Evolutionary conservation across 2,888 invertebrate genomes (phyloP).

Genomic region (Drosophila pullipes): DNA sequence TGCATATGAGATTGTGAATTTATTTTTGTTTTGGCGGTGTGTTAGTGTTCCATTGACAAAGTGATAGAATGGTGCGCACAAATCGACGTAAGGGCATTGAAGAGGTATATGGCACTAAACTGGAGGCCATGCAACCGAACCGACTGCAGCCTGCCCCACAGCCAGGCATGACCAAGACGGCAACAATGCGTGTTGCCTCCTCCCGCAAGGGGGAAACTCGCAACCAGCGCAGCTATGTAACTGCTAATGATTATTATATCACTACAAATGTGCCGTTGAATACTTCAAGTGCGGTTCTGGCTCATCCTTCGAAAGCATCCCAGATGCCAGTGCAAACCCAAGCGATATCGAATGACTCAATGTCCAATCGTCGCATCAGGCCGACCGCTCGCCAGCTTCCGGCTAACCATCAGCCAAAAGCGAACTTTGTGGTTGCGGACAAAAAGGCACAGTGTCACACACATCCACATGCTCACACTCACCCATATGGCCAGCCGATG

Average conservation of each 20-base stretch:
- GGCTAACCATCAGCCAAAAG: constrained; percentile 34
- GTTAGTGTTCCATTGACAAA: constrained; percentile 15
- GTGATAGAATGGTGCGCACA: constrained; percentile 76
- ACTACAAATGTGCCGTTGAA: constrained; percentile 67
- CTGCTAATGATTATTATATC: constrained; percentile 71
- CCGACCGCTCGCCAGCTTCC: constrained; percentile 44
- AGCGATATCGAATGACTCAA: constrained; percentile 24
- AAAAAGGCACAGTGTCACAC: constrained; percentile 22
- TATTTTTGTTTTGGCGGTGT: constrained; percentile 29
- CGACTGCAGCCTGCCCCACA: constrained; percentile 53
- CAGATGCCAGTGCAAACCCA: constrained; percentile 34
- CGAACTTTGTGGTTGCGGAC: constrained; percentile 46
- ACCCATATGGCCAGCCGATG: constrained; percentile 32
- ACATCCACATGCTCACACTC: constrained; percentile 31
- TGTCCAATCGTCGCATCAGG: constrained; percentile 52
- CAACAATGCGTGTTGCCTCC: constrained; percentile 54
- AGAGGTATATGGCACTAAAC: constrained; percentile 79
- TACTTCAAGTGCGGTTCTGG: constrained; percentile 11
- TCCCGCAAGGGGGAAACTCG: constrained; percentile 53
- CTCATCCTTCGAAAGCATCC: constrained; percentile 16
- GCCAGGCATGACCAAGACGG: constrained; percentile 52
- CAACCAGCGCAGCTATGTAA: constrained; percentile 66
- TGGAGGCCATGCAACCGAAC: constrained; percentile 54
- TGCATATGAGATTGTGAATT: constrained; percentile 21
- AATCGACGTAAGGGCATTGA: constrained; percentile 79